Conservation (phyloP, 2,888 invertebrate genomes). For the Limnephilus lunatus region DNA sequence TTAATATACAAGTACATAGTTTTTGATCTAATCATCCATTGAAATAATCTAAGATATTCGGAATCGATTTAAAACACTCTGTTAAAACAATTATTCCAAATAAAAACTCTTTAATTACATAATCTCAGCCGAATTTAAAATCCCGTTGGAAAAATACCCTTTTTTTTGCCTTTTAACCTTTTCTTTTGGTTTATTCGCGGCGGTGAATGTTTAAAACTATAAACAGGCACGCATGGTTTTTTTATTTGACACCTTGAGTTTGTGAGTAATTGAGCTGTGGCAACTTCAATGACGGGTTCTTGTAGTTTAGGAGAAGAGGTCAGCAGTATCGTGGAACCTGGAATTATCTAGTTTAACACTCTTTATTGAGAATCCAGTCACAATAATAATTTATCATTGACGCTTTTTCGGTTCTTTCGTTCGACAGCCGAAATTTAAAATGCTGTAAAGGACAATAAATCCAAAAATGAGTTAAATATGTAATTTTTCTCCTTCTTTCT, state of each 20-base stretch:
- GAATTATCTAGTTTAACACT: neutral
- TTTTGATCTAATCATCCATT: no score
- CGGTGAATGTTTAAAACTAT: neutral
- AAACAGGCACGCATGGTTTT: conserved; percentile 3
- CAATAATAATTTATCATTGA: no score
- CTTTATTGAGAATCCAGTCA: neutral
- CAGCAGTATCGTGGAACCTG: neutral
- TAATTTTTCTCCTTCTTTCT: no score
- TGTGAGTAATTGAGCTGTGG: conserved; percentile 42
- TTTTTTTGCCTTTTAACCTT: neutral
- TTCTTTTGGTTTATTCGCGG: neutral
- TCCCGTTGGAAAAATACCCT: neutral
- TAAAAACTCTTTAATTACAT: neutral
- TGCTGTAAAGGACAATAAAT: no score
- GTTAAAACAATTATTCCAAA: neutral
- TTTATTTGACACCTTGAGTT: neutral
- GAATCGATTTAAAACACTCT: neutral
- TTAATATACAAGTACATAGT: no score
- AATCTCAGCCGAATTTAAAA: neutral
- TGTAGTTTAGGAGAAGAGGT: neutral
- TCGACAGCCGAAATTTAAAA: no score
- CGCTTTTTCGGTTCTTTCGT: no score
- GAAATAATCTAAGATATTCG: neutral
- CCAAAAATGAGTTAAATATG: no score
- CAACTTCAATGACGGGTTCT: neutral